Conservation (phyloP, 2,888 invertebrate species). For the Thysanoteuthis rhombus region DNA sequence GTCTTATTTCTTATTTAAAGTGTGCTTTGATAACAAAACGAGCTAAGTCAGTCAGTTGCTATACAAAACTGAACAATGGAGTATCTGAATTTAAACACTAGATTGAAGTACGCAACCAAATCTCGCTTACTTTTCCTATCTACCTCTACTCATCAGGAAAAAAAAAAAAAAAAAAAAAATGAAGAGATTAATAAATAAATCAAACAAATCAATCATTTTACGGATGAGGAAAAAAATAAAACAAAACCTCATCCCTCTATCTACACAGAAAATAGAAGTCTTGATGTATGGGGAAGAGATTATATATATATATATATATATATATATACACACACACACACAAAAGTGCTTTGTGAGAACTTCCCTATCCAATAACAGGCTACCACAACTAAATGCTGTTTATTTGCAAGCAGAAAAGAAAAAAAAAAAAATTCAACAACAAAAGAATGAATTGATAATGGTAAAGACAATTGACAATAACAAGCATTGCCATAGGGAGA, state of each 20-base stretch:
- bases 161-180: not conserved
- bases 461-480: too few species aligned
- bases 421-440: not conserved
- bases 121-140: not conserved
- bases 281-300: not conserved
- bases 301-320: not conserved
- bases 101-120: not conserved
- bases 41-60: not conserved
- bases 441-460: too few species aligned
- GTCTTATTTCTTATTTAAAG: not conserved
- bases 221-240: not conserved
- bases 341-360: not conserved
- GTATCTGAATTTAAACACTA: not conserved
- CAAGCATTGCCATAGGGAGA: not conserved
- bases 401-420: not conserved
- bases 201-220: not conserved
- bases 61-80: conserved; percentile 12
- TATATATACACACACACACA: not conserved
- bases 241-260: not conserved
- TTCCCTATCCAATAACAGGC: not conserved
- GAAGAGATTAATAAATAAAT: not conserved
- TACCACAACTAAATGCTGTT: not conserved
- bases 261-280: not conserved
- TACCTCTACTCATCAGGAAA: not conserved
- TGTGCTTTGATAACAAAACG: not conserved